phyloP scores from a whole-genome alignment of 2,797 vertebrate genomes.

The Danio choprae region DNA sequence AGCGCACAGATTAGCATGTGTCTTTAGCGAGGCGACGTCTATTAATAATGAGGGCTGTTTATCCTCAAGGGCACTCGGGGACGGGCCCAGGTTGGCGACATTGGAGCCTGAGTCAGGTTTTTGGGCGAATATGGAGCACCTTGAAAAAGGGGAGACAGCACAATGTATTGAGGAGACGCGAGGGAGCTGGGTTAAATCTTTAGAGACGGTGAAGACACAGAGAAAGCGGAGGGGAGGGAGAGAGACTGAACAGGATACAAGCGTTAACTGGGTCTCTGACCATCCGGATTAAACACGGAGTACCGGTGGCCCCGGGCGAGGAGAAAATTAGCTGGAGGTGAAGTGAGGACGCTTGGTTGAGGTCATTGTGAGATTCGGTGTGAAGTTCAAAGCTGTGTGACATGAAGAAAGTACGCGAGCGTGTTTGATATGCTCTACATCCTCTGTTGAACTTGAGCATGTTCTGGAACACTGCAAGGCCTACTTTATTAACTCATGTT shows the following conservation, averaged over 20 bases:
- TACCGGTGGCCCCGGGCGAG: constrained; percentile 57
- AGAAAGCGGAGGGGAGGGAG: constrained; percentile 46
- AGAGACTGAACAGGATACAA: constrained; percentile 59
- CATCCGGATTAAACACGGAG: constrained; percentile 63
- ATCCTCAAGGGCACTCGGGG: constrained; percentile 53
- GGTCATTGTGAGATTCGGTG: constrained; percentile 57
- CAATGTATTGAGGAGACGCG: constrained; percentile 54
- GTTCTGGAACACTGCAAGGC: constrained; percentile 36
- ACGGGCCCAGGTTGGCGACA: constrained; percentile 39
- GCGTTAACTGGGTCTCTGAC: constrained; percentile 64
- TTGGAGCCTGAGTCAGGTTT: constrained; percentile 60
- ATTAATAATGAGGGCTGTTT: constrained; percentile 73
- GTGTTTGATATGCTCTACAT: constrained; percentile 52
- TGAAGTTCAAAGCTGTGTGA: constrained; percentile 33
- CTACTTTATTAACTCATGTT: constrained; percentile 10
- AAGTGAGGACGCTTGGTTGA: constrained; percentile 49
- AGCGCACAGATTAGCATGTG: constrained; percentile 75
- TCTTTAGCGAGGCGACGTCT: constrained; percentile 66
- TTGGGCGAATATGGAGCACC: constrained; percentile 61
- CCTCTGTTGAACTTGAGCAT: constrained; percentile 47
- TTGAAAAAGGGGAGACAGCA: constrained; percentile 48
- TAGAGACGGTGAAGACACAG: constrained; percentile 49
- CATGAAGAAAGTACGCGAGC: constrained; percentile 32
- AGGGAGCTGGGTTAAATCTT: constrained; percentile 60
- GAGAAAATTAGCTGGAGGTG: constrained; percentile 64